Base-by-base conservation (phyloP, 2,888 invertebrate genomes). In the Macropis europaea region DNA sequence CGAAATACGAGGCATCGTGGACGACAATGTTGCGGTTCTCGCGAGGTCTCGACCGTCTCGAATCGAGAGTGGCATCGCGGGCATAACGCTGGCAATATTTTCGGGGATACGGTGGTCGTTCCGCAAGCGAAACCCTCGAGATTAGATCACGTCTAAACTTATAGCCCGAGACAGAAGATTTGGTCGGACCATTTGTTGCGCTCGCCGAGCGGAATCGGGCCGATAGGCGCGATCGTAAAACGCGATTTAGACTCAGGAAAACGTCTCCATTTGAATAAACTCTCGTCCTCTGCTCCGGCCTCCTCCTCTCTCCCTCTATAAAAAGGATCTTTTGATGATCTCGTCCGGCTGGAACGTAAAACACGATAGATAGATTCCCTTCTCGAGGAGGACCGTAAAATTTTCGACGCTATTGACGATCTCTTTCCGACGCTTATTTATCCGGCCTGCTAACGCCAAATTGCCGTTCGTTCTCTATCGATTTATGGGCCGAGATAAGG, bases 191-290 rank as follows among this genome's bases (percentile, higher is more conserved):
- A 75, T 77, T 77, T 72, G 77, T 77, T 71, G 77, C 71, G 62
- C 53, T 26, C 61, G 50, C 36, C 57, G 62, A 60, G 60, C 64
- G 32, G 78, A 66, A 78, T 77, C 73, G 68, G 28, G 5, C 47
- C 47, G 72, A 78, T 77, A 63, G 71, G 61, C 61, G 59, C 66
- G 70, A 76, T 76, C 77, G 67, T 77, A 77, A 77, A 77, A 63
- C 62, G 60, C 73, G 73, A 76, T 73, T 73, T 63, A 47, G 76
- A 38, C 59, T 17, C 57, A 60, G 69, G 50, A 50, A 68, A 74
- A 78, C 77, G 74, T 77, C 74, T 78, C 73, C 77, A 77, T 78
- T 78, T 59, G 77, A 76, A 77, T 73, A 73, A 77, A 73, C 53
- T 62, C 52, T 57, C 43, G 72, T 59, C 38, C 59, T 64, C 59